phyloP scores from a whole-genome alignment of 2,888 invertebrate species.

The Andrena trimmerana region DNA sequence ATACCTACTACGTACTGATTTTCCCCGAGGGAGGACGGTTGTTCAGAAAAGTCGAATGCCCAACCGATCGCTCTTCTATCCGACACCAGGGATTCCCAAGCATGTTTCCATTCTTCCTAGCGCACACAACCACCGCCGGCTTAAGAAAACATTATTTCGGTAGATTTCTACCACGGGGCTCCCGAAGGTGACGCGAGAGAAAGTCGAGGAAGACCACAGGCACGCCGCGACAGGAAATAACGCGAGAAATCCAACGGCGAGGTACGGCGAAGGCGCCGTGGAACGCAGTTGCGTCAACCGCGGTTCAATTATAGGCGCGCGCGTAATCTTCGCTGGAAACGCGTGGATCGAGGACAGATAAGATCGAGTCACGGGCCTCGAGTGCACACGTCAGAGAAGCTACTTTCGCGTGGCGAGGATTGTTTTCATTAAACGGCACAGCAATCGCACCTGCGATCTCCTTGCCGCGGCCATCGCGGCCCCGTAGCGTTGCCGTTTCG shows the following conservation, averaged over 20 bases:
- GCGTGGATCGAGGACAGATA: conserved; percentile 13
- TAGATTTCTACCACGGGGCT: not conserved
- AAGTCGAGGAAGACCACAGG: not conserved
- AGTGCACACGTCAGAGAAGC: not conserved
- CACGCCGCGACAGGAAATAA: not conserved
- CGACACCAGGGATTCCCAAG: too few species aligned
- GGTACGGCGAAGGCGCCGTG: not conserved
- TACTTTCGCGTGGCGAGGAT: conserved; percentile 14
- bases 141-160: not conserved
- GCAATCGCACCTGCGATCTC: conserved; percentile 20
- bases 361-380: not conserved
- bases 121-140: too few species aligned
- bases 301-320: conserved; percentile 2
- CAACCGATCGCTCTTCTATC: too few species aligned
- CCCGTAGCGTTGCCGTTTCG: conserved; percentile 20
- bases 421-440: conserved; percentile 18
- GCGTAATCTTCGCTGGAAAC: conserved; percentile 1
- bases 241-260: not conserved
- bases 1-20: too few species aligned
- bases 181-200: not conserved
- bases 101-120: too few species aligned
- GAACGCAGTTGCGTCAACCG: not conserved
- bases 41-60: too few species aligned
- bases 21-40: too few species aligned
- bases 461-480: not conserved